phyloP scores from a whole-genome alignment of 2,888 invertebrate species.

The Antheraea assamensis region DNA sequence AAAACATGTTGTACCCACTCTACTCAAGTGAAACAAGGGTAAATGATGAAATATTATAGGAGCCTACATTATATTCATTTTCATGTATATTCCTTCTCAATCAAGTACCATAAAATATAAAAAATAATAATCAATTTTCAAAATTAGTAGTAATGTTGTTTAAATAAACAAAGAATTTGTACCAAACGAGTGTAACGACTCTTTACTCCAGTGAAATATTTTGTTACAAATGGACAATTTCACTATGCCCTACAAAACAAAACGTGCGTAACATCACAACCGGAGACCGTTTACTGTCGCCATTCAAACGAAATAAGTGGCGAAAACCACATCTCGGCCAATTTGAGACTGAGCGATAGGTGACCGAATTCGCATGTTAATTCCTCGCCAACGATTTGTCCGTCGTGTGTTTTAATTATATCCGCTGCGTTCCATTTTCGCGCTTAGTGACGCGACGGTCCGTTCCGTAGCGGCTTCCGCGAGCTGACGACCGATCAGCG shows the following conservation, averaged over 20 bases:
- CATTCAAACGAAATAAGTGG: conserved; percentile 32
- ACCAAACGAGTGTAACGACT: not conserved
- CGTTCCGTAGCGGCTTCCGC: conserved; percentile 66
- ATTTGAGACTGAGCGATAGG: conserved; percentile 43
- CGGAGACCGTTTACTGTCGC: conserved; percentile 29
- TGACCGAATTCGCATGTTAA: conserved; percentile 68
- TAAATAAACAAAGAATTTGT: no score
- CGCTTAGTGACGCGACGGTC: conserved; percentile 53
- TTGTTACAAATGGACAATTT: conserved; percentile 32
- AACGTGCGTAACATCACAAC: conserved; percentile 29
- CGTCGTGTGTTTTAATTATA: conserved; percentile 77
- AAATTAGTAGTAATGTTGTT: no score
- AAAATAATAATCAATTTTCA: no score
- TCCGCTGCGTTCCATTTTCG: conserved; percentile 79
- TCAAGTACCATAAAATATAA: no score
- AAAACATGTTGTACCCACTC: no score
- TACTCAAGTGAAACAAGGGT: no score
- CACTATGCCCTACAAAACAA: conserved; percentile 27
- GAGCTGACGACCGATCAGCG: conserved; percentile 47
- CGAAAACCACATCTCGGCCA: conserved; percentile 32
- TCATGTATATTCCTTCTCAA: no score
- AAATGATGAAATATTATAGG: no score
- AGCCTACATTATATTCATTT: no score
- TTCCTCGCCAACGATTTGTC: conserved; percentile 69
- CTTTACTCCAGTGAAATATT: not conserved